Base-by-base conservation (phyloP, 2,888 invertebrate genomes). In the Hoplodrina ambigua region DNA sequence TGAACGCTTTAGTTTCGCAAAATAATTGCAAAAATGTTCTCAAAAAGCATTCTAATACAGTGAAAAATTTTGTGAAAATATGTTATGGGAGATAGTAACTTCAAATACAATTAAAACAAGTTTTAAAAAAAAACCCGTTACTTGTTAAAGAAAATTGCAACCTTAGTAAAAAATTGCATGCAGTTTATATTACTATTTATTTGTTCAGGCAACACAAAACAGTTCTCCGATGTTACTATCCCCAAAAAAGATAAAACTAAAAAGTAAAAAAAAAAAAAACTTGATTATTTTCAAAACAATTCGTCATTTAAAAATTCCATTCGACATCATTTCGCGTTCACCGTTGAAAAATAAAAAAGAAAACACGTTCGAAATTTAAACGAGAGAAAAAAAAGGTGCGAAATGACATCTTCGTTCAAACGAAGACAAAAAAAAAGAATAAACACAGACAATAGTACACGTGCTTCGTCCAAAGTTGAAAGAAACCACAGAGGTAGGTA, bases 1-100 rank as follows among this genome's bases (percentile, higher is more conserved):
- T 76, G 61, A 64, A 56, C 69, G 70, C 75, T 64, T 75, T 80
- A 84, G 78, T 79, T 69, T 82, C 64, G 87, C 88, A 87, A 86
- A 85, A 77, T 73, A 85, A 74, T n/a, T 55, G 19, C 62, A 52
- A 78, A 78, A 75, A 69, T 65, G 70, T 77, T 75, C 59, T 80
- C 75, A 82, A 75, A 71, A 82, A 78, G 82, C 80, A 57, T 71
- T 74, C 73, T 78, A 84, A 69, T 57, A 70, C 41, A 66, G 80
- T 74, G 73, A 81, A 75, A 25, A 68, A 56, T 72, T 69, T 66
- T 65, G 69, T 79, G 66, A 56, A 63, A 60, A 55, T 60, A 15
- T 75, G 44, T 76, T 59, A 30, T 8, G 10, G n/a, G n/a, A 62
- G 59, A 74, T 75, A 52, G 17, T 64, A 58, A 61, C 50, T 46